Evolutionary conservation across 2,113 vertebrate genomes (phyloP).

Genomic region (Sceloporus tristichus): DNA sequence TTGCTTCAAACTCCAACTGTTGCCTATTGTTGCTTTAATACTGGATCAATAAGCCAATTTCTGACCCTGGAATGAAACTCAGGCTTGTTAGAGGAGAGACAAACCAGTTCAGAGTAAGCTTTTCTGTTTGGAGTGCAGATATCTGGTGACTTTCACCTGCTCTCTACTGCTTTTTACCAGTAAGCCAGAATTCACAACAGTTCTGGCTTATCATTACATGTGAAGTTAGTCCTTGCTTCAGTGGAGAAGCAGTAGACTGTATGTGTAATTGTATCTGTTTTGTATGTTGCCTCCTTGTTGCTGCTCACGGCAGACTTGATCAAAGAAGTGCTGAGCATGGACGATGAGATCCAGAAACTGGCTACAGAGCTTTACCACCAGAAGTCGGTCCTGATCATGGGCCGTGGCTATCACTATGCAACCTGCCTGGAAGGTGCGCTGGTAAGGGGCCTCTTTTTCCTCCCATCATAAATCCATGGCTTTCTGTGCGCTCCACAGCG

Average conservation of each 20-base stretch:
- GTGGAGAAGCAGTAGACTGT: neutral
- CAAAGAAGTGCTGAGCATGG: constrained; percentile 94
- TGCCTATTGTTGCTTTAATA: no score
- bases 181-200: neutral
- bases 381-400: constrained; percentile 99
- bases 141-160: no score
- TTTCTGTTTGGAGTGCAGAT: neutral
- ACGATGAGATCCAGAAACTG: constrained; percentile 96
- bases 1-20: no score
- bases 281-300: neutral
- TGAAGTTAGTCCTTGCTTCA: neutral
- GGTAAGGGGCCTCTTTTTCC: constrained; percentile 75
- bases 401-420: constrained; percentile 96
- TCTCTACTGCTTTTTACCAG: no score
- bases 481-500: fast-evolving
- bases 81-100: neutral
- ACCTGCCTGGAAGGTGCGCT: constrained; percentile 96
- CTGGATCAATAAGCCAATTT: no score
- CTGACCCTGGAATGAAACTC: neutral
- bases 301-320: constrained; percentile 85
- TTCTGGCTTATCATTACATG: neutral
- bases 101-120: neutral
- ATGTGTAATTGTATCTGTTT: neutral
- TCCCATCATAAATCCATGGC: neutral
- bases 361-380: constrained; percentile 94